phyloP scores from a whole-genome alignment of 1,140 invertebrate genomes.

The Centruroides vittatus region DNA sequence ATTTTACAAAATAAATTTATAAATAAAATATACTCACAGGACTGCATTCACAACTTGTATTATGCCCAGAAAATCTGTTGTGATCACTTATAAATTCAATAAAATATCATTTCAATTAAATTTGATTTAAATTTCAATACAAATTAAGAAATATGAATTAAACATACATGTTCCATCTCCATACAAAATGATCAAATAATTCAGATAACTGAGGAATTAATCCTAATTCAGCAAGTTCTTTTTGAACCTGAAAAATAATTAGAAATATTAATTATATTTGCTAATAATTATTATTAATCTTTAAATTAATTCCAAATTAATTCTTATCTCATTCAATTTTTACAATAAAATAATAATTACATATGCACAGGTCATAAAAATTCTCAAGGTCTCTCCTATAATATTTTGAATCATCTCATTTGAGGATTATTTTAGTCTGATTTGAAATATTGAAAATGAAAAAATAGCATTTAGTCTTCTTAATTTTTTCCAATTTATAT shows the following conservation, averaged over 20 bases:
- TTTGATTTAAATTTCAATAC: no score
- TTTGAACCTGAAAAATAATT: conserved; percentile 26
- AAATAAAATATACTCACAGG: conserved; percentile 26
- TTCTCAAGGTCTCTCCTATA: no score
- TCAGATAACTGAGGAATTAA: conserved; percentile 31
- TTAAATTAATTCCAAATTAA: no score
- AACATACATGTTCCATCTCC: conserved; percentile 32
- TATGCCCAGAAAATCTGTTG: conserved; percentile 29
- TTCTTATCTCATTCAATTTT: no score
- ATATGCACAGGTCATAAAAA: no score
- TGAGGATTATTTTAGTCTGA: no score
- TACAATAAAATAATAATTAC: no score
- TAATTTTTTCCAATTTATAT: no score
- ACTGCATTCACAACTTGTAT: conserved; percentile 33
- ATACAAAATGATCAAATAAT: conserved; percentile 36
- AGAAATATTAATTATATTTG: not conserved
- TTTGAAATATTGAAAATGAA: no score
- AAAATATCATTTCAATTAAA: no score
- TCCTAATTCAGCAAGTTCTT: conserved; percentile 31
- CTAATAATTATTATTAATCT: not conserved
- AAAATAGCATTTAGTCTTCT: no score
- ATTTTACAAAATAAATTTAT: not conserved
- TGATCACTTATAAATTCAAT: conserved; percentile 20
- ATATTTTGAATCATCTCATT: no score
- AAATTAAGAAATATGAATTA: not conserved